Percentiles rank a stretch among this genome's conserved stretches.
phyloP scores from a whole-genome alignment of 2,888 invertebrate genomes.

The Thecocarcelia acutangulata region DNA sequence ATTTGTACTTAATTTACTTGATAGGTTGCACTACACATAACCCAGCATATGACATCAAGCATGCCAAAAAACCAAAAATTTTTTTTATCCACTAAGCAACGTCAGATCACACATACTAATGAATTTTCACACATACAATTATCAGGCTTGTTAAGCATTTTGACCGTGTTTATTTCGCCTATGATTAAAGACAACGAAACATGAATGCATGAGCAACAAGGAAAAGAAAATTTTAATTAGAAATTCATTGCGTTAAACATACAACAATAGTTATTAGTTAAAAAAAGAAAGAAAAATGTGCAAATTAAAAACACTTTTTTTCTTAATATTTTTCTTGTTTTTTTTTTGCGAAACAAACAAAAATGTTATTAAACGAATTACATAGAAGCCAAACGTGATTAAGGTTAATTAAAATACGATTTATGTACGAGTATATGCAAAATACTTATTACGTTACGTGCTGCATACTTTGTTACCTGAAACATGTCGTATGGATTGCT shows the following conservation, averaged over 20 bases:
- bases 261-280: background rate
- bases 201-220: slow-evolving; percentile 46
- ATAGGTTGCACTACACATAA: too few relatives aligned
- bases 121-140: too few relatives aligned
- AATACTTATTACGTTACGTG: background rate
- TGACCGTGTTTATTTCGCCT: too few relatives aligned
- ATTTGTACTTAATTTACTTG: too few relatives aligned
- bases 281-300: slow-evolving; percentile 22
- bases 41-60: too few relatives aligned
- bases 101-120: too few relatives aligned
- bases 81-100: too few relatives aligned
- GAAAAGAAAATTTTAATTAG: slow-evolving; percentile 21
- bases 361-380: slow-evolving; percentile 13
- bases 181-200: background rate
- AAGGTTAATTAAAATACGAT: too few relatives aligned
- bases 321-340: slow-evolving; percentile 21
- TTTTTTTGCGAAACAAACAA: slow-evolving; percentile 15
- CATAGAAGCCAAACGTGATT: slow-evolving; percentile 1
- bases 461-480: slow-evolving; percentile 75
- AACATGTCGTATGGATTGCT: slow-evolving; percentile 79
- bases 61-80: too few relatives aligned
- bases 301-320: slow-evolving; percentile 53
- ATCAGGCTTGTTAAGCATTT: too few relatives aligned
- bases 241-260: slow-evolving; percentile 37
- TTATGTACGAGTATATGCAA: too few relatives aligned